Conservation (phyloP, 2,888 invertebrate genomes). For the Heliconius ismenius region DNA sequence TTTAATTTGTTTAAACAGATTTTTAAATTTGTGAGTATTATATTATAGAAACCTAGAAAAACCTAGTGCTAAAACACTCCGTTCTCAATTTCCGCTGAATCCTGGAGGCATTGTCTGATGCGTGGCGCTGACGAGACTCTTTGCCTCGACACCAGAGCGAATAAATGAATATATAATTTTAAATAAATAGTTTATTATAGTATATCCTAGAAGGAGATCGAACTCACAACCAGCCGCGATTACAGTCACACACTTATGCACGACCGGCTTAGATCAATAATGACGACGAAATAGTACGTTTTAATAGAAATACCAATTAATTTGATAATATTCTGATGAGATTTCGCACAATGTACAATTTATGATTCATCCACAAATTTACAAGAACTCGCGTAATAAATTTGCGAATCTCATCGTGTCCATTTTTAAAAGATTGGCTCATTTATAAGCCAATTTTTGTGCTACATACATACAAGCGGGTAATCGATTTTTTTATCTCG, state of each 20-base stretch:
- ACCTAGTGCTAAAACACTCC: too few relatives aligned
- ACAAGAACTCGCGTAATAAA: conserved; percentile 42
- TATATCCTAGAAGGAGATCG: too few relatives aligned
- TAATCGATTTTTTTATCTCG: conserved; percentile 40
- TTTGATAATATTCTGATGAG: conserved; percentile 38
- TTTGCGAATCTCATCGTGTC: conserved; percentile 39
- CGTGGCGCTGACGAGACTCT: too few relatives aligned
- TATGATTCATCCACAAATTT: conserved; percentile 45
- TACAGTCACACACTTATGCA: too few relatives aligned
- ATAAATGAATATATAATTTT: too few relatives aligned
- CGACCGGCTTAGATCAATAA: background rate
- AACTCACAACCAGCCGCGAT: too few relatives aligned
- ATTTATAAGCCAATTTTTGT: conserved; percentile 27
- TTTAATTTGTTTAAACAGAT: background rate
- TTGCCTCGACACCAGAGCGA: too few relatives aligned
- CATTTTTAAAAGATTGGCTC: conserved; percentile 33
- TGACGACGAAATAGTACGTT: conserved; percentile 10
- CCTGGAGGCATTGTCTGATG: too few relatives aligned
- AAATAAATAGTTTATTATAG: too few relatives aligned
- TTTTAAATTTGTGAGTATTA: background rate
- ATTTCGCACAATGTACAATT: conserved; percentile 47
- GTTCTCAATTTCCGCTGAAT: too few relatives aligned
- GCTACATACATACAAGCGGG: conserved; percentile 13
- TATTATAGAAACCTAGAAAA: too few relatives aligned
- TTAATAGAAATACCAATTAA: conserved; percentile 48